These are phyloP conservation scores for Furnarius figulus DNA, from an alignment of 2,113 vertebrate genomes.

Conservation along the genomic window DNA sequence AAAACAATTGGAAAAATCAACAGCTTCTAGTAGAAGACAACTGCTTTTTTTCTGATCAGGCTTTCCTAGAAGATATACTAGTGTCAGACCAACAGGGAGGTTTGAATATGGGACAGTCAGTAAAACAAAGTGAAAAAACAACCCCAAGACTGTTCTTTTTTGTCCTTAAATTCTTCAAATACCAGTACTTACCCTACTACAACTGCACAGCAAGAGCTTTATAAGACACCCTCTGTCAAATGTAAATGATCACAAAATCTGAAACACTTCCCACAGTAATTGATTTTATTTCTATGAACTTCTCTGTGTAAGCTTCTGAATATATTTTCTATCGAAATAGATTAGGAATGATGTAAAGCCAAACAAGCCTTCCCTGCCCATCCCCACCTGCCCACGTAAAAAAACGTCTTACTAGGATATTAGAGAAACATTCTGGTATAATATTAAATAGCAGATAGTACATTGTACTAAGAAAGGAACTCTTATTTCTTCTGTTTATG, in stretches of 20 bases:
- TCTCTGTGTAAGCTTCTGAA: not conserved
- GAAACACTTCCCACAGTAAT: not conserved
- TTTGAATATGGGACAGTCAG: not conserved
- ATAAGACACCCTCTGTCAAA: not conserved
- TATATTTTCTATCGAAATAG: not conserved
- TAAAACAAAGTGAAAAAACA: not conserved
- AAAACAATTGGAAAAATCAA: not conserved
- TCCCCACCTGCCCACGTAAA: not conserved
- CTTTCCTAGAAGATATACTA: not conserved
- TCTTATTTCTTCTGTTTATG: not conserved
- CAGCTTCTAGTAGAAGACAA: not conserved
- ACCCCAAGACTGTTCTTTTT: not conserved
- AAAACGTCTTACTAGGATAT: not conserved
- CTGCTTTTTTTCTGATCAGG: not conserved
- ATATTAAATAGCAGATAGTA: not conserved
- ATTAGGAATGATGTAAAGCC: not conserved
- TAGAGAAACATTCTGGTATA: not conserved
- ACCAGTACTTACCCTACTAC: not conserved
- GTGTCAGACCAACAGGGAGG: not conserved
- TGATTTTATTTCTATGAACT: not conserved
- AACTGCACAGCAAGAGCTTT: not conserved
- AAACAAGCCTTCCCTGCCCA: not conserved
- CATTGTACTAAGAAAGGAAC: not conserved
- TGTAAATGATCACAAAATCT: not conserved
- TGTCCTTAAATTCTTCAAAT: not conserved